Conservation (phyloP, 2,888 invertebrate species). For the Galerucella pusilla region DNA sequence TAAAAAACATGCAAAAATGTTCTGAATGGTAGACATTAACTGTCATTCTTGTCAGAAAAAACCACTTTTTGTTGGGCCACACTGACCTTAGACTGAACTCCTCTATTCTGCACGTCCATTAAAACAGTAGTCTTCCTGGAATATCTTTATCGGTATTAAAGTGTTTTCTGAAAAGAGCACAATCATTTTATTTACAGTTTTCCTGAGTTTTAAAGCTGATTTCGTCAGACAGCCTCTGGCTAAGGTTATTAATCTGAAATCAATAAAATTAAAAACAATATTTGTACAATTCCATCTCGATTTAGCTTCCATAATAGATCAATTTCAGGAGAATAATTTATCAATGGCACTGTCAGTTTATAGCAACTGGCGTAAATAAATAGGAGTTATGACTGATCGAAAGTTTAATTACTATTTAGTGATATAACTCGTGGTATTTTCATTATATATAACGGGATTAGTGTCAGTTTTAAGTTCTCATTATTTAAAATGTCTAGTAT, state of each 20-base stretch:
- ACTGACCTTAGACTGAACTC: too few species aligned
- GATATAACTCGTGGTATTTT: too few species aligned
- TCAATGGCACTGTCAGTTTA: constrained; percentile 13
- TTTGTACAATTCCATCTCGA: constrained; percentile 30
- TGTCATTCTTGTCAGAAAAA: too few species aligned
- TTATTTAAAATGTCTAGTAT: too few species aligned
- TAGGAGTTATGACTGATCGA: background rate
- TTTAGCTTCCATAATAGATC: constrained; percentile 24
- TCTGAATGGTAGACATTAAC: too few species aligned
- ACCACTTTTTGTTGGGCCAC: too few species aligned
- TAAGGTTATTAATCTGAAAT: constrained; percentile 36
- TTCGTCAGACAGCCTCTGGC: background rate
- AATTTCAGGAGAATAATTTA: constrained; percentile 22
- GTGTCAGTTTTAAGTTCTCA: too few species aligned
- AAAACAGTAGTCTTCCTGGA: too few species aligned
- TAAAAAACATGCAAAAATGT: too few species aligned
- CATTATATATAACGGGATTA: too few species aligned
- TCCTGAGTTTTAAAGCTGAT: constrained; percentile 8
- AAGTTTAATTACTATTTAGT: background rate
- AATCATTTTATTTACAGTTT: constrained; percentile 12
- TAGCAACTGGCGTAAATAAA: background rate
- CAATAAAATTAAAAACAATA: constrained; percentile 39
- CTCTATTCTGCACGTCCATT: too few species aligned
- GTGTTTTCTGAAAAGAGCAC: constrained; percentile 4
- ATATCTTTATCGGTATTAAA: constrained; percentile 2